Evolutionary conservation across 2,113 vertebrate species (phyloP).

Genomic region (Pachyramphus minor): DNA sequence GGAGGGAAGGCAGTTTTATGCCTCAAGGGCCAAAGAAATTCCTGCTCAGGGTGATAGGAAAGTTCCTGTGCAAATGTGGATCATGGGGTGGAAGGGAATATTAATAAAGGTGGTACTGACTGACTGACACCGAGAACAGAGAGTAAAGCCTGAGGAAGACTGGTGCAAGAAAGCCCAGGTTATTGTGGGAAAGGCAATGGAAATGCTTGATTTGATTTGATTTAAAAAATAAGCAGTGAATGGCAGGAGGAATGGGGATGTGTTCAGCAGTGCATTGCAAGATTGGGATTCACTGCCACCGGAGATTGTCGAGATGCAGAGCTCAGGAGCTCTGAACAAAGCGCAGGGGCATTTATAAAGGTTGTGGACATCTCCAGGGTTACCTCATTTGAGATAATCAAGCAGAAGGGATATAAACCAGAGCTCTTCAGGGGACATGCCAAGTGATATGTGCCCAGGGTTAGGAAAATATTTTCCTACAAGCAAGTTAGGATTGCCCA

Average conservation of each 20-base stretch:
- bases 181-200: not conserved
- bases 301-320: fast-evolving
- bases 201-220: not conserved
- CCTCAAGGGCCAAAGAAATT: not conserved
- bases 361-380: not conserved
- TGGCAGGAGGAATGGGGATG: not conserved
- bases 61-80: not conserved
- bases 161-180: not conserved
- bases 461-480: constrained; percentile 23
- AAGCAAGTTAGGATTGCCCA: not conserved
- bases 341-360: not conserved
- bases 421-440: not conserved
- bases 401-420: not conserved
- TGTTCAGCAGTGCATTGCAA: not conserved
- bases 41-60: not conserved
- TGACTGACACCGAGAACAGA: not conserved
- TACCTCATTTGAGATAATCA: constrained; percentile 18
- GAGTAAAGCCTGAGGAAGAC: not conserved
- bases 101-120: not conserved
- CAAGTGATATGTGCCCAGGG: not conserved
- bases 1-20: not conserved
- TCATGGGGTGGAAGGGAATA: not conserved
- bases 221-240: not conserved
- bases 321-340: not conserved
- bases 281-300: not conserved